Evolutionary conservation across 2,797 vertebrate species (phyloP), one percentile per base, ranked within the genome.

Genomic region (Thaleichthys pacificus): DNA sequence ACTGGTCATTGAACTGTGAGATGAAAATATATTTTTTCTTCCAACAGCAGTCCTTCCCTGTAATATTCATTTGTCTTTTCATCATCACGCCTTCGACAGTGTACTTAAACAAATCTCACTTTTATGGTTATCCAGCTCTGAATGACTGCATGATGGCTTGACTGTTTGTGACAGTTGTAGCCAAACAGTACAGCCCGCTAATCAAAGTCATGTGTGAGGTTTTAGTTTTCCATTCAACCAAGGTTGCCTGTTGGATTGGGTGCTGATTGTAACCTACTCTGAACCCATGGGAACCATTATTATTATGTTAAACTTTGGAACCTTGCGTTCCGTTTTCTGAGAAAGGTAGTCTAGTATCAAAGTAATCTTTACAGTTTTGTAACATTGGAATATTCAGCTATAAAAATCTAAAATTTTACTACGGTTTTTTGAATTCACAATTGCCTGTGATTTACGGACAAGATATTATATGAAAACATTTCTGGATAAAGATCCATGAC

Each of bases 141-240:
- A 69, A 24, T 74, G 71, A 68, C 54, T 56, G 28, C 58, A 63
- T 30, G 24, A 63, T 60, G 51, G 51, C 70, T 47, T 77, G 71
- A 80, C 68, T 72, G 71, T 77, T 77, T 71, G 66, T 77, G 82
- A 79, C 77, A 84, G 51, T 69, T 73, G 42, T 54, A 71, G 74
- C 69, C 69, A 80, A 84, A 81, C 75, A 81, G 56, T 70, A 74
- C 69, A 42, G 60, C 75, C 71, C 24, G 70, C 61, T 81, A 84
- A 84, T 83, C 78, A 77, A 79, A 80, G 68, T 80, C 74, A 21
- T 30, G 58, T 80, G 80, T 73, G 76, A 49, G 24, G 58, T 74
- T 60, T 74, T 28, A 77, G 64, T 76, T 72, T 70, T 60, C 26
- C 54, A 54, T 81, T 82, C 66, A 56, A 76, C 75, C 77, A 79